Base-by-base conservation (phyloP, 2,113 vertebrate genomes). In the Thinocorus orbignyianus region DNA sequence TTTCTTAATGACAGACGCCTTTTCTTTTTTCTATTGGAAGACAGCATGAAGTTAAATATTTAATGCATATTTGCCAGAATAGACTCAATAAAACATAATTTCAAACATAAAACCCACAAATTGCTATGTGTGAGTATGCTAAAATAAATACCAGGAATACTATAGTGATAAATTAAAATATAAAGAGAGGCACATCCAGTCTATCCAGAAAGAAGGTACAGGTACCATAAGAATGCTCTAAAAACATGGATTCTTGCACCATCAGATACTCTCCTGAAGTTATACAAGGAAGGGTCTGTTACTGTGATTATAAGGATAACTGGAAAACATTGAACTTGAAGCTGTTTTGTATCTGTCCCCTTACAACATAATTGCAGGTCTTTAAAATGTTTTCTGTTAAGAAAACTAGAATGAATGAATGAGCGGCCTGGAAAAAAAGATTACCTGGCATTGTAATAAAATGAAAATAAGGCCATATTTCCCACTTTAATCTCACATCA, bases 1-100 rank as follows among this genome's bases (percentile, higher is more conserved):
- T 98, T 99, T 99, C 98, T 99, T 99, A 95, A 99, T 97, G 65
- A 99, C 98, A 37, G 99, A 99, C 1, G 99, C 98, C 93, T 99
- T 99, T 93, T 99, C 99, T 97, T 99, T 99, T 98, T 99, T 99
- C 99, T 99, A 98, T 93, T 86, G 88, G 94, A 80, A 98, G 84
- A 98, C 57, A 97, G 91, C 25, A 98, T n/a, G 49, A 66, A 82
- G 77, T 95, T 87, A 96, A 96, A 88, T 81, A 85, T 83, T 78
- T 93, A 78, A 83, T 60, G 76, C 51, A 28, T 23, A 55, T 66
- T 90, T 95, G 18, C 35, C 64, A 93, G 57, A 82, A 72, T 2
- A 94, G 33, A 82, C 20, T 83, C 39, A 77, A 60, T 51, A 91
- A 94, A 92, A 46, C 25, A 91, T 51, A 3, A 71, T 83, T 85